Base-by-base conservation (phyloP, 2,888 invertebrate species). In the Lycophotia porphyrea region DNA sequence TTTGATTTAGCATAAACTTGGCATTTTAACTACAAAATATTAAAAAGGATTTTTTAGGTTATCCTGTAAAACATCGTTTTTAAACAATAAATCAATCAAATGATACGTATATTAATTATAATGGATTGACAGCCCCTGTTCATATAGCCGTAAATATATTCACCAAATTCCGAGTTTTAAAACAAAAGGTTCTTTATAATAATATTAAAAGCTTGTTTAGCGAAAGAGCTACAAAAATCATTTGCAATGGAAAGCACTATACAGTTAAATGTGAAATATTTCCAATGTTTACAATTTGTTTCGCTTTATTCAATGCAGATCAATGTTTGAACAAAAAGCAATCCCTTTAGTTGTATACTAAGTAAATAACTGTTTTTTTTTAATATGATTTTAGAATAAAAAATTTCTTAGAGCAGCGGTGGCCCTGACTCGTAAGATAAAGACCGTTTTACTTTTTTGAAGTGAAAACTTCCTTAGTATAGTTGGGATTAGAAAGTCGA, bases 181-280 rank as follows among this genome's bases (percentile, higher is more conserved):
- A 9, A 39, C 39, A 52, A 42, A 76, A 63, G 9, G 24, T 63
- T 81, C 18, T 27, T n/a, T 67, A 34, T 49, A 78, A 82, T 64
- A 63, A 67, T 64, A 63, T 67, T 18, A 55, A 61, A 36, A 18
- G 15, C 27, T 15, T 27, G 18, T 34, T 3, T 24, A 49, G 24
- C 18, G 27, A 36, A 65, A 78, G 7, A 55, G 47, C 47, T 49
- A 42, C 34, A 24, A 42, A 71, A 64, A 64, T 64, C 7, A 69
- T 78, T 82, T 82, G 47, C 55, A 58, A 76, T 58, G 66, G 61
- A 76, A 80, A 76, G 9, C 34, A 61, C 15, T 55, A 5, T 8
- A 60, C 39, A 74, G 39, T 74, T 31, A 73, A 73, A 74, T 61
- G 27, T 39, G 9, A 44, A 81, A 81, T 75, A 47, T 66, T 42